These are phyloP conservation scores for Allophyes oxyacanthae DNA, from an alignment of 2,888 invertebrate genomes.

Conservation along the genomic window DNA sequence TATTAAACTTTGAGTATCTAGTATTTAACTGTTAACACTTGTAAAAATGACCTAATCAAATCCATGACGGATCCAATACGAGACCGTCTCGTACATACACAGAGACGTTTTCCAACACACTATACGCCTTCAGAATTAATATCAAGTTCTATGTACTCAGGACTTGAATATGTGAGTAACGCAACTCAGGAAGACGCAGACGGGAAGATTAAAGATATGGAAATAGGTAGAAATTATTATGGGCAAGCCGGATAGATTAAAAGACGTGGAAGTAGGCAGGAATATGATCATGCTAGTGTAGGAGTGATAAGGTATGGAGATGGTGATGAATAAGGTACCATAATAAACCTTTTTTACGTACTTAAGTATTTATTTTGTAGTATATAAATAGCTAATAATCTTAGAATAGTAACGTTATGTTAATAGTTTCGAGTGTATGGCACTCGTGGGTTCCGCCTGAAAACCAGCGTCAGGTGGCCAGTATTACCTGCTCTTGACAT, in stretches of 20 bases:
- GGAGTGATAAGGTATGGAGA: not conserved
- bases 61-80: constrained; percentile 17
- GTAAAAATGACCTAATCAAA: too few relatives aligned
- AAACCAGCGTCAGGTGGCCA: too few relatives aligned
- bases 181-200: constrained; percentile 25
- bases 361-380: too few relatives aligned
- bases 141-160: constrained; percentile 29
- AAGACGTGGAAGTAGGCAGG: not conserved
- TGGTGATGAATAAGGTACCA: too few relatives aligned
- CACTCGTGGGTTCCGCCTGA: too few relatives aligned
- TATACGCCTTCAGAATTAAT: constrained; percentile 45
- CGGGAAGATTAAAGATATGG: constrained; percentile 37
- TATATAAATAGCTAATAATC: too few relatives aligned
- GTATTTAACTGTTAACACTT: too few relatives aligned
- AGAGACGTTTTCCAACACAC: constrained; percentile 25
- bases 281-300: not conserved
- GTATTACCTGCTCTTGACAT: too few relatives aligned
- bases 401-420: too few relatives aligned
- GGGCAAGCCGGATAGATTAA: not conserved
- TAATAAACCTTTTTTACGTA: too few relatives aligned
- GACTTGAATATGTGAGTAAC: constrained; percentile 29
- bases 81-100: constrained; percentile 24
- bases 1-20: too few relatives aligned
- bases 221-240: constrained; percentile 2
- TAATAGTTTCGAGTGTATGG: too few relatives aligned